Evolutionary conservation across 2,888 invertebrate genomes (phyloP).

Genomic region (Orchesella flavescens): DNA sequence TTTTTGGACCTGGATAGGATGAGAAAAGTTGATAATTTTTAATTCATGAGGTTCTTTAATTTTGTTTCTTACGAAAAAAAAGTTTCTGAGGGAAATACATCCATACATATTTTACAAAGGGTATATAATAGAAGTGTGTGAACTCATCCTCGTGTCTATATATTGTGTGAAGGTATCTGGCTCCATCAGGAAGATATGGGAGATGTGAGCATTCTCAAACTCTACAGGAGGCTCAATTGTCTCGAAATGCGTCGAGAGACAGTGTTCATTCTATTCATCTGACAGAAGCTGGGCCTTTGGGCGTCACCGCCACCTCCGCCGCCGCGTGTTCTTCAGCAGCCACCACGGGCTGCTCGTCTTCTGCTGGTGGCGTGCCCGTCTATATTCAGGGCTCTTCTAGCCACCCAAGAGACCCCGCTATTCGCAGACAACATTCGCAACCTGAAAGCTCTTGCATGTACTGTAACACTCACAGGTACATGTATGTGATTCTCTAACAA

Average conservation of each 20-base stretch:
- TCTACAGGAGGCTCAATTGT: slow-evolving; percentile 75
- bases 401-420: slow-evolving; percentile 77
- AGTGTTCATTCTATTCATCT: slow-evolving; percentile 83
- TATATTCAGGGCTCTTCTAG: slow-evolving; percentile 21
- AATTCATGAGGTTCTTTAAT: not conserved
- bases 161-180: slow-evolving; percentile 59
- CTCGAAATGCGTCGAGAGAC: slow-evolving; percentile 86
- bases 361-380: slow-evolving; percentile 72
- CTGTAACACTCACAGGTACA: slow-evolving; percentile 77
- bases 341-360: slow-evolving; percentile 52
- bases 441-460: slow-evolving; percentile 81
- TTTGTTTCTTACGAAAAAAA: not conserved
- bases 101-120: too few relatives aligned
- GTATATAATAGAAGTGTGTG: too few relatives aligned
- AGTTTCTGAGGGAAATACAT: not conserved
- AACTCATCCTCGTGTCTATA: too few relatives aligned
- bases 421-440: slow-evolving; percentile 91
- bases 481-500: slow-evolving; percentile 47
- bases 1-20: too few relatives aligned
- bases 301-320: slow-evolving; percentile 16
- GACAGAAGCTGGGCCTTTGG: slow-evolving; percentile 55
- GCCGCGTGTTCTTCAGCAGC: slow-evolving; percentile 5
- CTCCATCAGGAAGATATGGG: slow-evolving; percentile 55
- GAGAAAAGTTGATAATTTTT: not conserved
- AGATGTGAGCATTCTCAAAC: slow-evolving; percentile 61